These are phyloP conservation scores for Aulostomus chinensis DNA, from an alignment of 2,797 vertebrate species.

Conservation along the genomic window DNA sequence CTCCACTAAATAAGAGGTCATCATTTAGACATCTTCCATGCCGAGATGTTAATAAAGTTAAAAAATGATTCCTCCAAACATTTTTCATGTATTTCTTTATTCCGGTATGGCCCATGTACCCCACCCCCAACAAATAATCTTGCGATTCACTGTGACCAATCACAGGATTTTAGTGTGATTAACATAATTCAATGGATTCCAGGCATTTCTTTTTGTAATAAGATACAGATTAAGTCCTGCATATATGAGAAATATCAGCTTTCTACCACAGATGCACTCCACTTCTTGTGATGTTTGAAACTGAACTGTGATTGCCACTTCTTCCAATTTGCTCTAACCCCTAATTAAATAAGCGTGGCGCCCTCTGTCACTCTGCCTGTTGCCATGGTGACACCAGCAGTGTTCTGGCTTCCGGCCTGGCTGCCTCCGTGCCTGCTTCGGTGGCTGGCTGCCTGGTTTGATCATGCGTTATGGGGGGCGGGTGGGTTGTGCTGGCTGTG, in stretches of 20 bases:
- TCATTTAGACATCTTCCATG: too few relatives aligned
- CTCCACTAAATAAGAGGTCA: too few relatives aligned
- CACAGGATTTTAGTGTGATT: too few relatives aligned
- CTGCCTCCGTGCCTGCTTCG: slow-evolving; percentile 9
- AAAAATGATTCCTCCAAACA: too few relatives aligned
- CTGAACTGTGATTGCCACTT: slow-evolving; percentile 31
- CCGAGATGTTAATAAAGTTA: too few relatives aligned
- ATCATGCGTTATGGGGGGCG: slow-evolving; percentile 17
- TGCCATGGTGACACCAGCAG: slow-evolving; percentile 61
- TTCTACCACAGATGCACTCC: not conserved
- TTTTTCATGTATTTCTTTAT: too few relatives aligned
- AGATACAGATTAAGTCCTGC: not conserved
- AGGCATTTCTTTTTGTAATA: too few relatives aligned
- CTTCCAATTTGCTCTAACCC: slow-evolving; percentile 33
- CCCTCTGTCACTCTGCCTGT: slow-evolving; percentile 51
- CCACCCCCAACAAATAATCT: too few relatives aligned
- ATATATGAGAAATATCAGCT: not conserved
- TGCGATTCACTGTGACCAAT: too few relatives aligned
- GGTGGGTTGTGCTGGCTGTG: slow-evolving; percentile 32
- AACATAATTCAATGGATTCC: too few relatives aligned
- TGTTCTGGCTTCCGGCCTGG: slow-evolving; percentile 12
- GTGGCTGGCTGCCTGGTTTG: slow-evolving; percentile 19
- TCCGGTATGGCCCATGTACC: too few relatives aligned
- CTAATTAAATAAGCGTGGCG: slow-evolving; percentile 51
- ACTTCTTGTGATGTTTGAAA: slow-evolving; percentile 14